Base-by-base conservation (phyloP, 2,113 vertebrate genomes). In the Pycnonotus jocosus region DNA sequence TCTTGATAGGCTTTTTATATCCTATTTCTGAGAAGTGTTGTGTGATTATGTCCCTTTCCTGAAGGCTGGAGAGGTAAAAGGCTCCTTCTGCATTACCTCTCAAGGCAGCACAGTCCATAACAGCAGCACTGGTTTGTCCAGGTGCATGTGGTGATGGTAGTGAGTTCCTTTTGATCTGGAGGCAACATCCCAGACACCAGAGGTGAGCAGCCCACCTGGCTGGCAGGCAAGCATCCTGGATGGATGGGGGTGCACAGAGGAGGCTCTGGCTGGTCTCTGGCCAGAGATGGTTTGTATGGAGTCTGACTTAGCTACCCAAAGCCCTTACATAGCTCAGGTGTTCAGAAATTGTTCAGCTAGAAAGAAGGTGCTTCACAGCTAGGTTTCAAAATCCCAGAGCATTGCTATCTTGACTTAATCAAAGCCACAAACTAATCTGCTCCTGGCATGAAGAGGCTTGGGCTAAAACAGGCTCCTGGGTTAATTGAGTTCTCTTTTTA, bases 401-500 rank as follows among this genome's bases (percentile, higher is more conserved):
- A 7, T 24, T 92, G 53, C 93, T 90, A 65, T 78, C 92, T 92
- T 89, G 80, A 86, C 72, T 93, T 95, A 86, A 80, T 93, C 82
- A 84, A 81, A 83, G 21, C 66, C 76, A 64, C 70, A 62, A 60
- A 80, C 92, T 95, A 96, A 96, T 98, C 97, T 97, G 57, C 68
- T 81, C 31, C 44, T 96, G 76, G 54, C 86, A 97, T 97, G 93
- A 65, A 77, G 74, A 77, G 20, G 44, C 86, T 90, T 86, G 81
- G 53, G 73, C 80, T 51, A 81, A 92, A 90, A 76, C 4, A 51
- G 47, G 54, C 53, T 60, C 48, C 74, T 0, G 31, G 56, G 62
- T 94, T 98, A 98, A 98, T 92, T 95, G 96, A 90, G 78, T 96
- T 97, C 48, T 78, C 94, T 97, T 96, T 96, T 97, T 97, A 96